Conservation (phyloP, 2,113 vertebrate genomes). For the Tinamus guttatus region DNA sequence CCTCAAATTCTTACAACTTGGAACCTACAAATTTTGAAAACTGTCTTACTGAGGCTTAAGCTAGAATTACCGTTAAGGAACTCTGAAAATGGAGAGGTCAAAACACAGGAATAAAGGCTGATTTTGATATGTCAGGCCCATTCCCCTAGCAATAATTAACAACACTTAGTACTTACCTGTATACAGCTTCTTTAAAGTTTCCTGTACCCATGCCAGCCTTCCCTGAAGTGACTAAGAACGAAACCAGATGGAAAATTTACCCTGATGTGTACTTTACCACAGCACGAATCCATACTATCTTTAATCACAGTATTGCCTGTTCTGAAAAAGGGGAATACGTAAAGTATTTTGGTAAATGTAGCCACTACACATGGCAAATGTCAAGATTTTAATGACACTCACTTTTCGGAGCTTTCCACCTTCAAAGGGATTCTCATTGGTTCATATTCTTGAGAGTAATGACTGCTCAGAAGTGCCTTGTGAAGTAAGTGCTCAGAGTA, state of each 20-base stretch:
- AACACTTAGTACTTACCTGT: background rate
- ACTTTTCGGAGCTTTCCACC: background rate
- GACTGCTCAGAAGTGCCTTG: background rate
- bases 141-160: background rate
- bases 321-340: background rate
- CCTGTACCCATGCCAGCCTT: background rate
- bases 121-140: background rate
- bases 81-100: background rate
- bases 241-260: conserved; percentile 31
- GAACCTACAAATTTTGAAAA: background rate
- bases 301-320: background rate
- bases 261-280: background rate
- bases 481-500: background rate
- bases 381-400: conserved; percentile 17
- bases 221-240: background rate
- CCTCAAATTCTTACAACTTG: background rate
- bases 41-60: background rate
- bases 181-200: background rate
- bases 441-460: background rate
- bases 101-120: background rate
- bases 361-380: conserved; percentile 4
- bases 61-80: background rate
- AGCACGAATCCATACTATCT: background rate
- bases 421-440: conserved; percentile 2
- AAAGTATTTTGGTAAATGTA: background rate